Evolutionary conservation across 2,888 invertebrate genomes (phyloP).

Genomic region (Rutpela maculata): DNA sequence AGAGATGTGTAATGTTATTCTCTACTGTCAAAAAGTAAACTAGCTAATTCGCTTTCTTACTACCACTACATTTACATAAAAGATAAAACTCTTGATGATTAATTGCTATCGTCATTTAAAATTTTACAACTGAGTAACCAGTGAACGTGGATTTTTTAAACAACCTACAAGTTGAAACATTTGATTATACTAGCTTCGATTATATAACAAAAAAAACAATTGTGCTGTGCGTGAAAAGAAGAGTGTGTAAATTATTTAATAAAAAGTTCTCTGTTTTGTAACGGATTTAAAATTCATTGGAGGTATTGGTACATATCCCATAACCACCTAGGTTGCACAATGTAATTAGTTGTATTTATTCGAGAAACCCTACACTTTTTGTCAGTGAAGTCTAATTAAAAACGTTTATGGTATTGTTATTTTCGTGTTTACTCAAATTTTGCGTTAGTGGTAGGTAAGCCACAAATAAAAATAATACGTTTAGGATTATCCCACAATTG

Average conservation of each 20-base stretch:
- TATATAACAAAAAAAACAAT: conserved; percentile 16
- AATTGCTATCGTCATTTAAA: conserved; percentile 20
- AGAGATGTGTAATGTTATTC: background rate
- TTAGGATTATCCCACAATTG: background rate
- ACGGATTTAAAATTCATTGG: background rate
- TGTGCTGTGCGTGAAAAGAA: conserved; percentile 7
- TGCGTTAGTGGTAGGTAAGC: background rate
- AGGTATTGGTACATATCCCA: background rate
- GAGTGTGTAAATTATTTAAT: conserved; percentile 8
- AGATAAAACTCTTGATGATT: conserved; percentile 13
- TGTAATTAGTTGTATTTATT: background rate
- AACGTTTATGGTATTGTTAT: background rate
- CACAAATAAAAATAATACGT: background rate
- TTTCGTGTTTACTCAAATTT: background rate
- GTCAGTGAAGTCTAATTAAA: background rate
- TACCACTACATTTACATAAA: conserved; percentile 14
- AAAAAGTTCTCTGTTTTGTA: background rate
- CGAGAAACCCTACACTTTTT: background rate
- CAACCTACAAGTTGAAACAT: conserved; percentile 14
- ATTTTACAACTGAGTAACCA: conserved; percentile 17
- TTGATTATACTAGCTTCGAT: background rate
- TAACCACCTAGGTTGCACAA: background rate
- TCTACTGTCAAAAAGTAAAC: conserved; percentile 3
- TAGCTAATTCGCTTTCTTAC: conserved; percentile 19
- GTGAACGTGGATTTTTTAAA: conserved; percentile 2